Evolutionary conservation across 1,140 invertebrate species (phyloP).

Genomic region (Aphis gossypii): DNA sequence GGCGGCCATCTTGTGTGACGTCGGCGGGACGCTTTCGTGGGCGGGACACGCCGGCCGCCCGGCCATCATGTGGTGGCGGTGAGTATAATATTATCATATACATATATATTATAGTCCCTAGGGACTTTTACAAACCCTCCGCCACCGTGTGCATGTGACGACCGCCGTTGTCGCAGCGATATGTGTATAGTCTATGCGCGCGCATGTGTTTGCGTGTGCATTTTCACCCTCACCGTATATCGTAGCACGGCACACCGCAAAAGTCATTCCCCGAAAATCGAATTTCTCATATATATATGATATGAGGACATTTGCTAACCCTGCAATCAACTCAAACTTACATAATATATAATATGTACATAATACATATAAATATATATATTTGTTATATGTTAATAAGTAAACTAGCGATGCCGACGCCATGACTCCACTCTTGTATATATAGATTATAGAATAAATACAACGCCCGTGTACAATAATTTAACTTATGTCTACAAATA

Average conservation of each 20-base stretch:
- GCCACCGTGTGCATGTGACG: neutral
- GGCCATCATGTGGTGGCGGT: conserved; percentile 41
- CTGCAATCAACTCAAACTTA: neutral
- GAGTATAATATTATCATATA: neutral
- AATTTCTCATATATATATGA: neutral
- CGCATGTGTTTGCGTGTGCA: neutral
- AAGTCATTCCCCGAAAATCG: conserved; percentile 12
- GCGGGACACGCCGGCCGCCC: conserved; percentile 45
- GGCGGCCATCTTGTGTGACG: conserved; percentile 56
- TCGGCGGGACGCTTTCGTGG: conserved; percentile 56
- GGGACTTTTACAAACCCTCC: conserved; percentile 21
- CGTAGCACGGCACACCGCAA: neutral
- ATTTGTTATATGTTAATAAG: neutral
- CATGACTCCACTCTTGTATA: neutral
- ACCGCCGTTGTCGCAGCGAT: neutral
- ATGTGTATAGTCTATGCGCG: neutral
- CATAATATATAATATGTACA: too few relatives aligned
- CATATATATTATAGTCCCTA: neutral
- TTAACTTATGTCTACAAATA: neutral
- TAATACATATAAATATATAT: too few relatives aligned
- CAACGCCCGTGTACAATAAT: neutral
- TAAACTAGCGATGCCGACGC: neutral
- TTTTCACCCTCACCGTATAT: neutral
- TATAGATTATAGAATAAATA: neutral
- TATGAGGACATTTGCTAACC: too few relatives aligned